These are phyloP conservation scores for Philopotamus ludificatus DNA, from an alignment of 1,140 invertebrate genomes.

Conservation along the genomic window DNA sequence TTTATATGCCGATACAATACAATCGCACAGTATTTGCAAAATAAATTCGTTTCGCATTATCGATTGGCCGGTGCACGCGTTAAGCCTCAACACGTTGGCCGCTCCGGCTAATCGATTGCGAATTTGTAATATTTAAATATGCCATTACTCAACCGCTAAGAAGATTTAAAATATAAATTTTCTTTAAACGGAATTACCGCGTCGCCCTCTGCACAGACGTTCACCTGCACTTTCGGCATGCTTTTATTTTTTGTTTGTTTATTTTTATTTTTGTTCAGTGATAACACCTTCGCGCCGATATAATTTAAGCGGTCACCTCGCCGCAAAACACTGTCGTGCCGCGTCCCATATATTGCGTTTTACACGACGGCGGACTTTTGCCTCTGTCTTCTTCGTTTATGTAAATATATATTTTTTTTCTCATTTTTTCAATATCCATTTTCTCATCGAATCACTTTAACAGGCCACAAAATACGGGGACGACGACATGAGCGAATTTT, in stretches of 20 bases:
- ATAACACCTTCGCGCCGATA: neutral
- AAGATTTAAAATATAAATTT: constrained; percentile 36
- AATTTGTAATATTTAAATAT: neutral
- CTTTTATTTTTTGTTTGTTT: no score
- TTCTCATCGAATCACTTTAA: no score
- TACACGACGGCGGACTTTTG: neutral
- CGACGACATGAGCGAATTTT: no score
- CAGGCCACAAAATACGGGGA: no score
- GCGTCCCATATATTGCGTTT: constrained; percentile 1
- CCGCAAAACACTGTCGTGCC: neutral
- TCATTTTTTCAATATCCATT: no score
- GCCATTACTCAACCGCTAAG: constrained; percentile 33
- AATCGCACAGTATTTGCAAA: no score
- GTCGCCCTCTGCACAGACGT: neutral
- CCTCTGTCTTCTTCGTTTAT: no score
- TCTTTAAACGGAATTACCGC: constrained; percentile 12
- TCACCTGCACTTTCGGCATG: neutral
- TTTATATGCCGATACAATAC: no score
- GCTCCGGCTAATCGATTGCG: neutral
- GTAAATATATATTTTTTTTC: no score
- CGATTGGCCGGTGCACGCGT: neutral
- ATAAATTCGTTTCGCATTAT: no score
- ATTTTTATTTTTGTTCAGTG: neutral
- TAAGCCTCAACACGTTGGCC: neutral
- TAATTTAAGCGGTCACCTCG: neutral